These are phyloP conservation scores for Syrista parreyssii DNA, from an alignment of 2,888 invertebrate species.

Conservation along the genomic window DNA sequence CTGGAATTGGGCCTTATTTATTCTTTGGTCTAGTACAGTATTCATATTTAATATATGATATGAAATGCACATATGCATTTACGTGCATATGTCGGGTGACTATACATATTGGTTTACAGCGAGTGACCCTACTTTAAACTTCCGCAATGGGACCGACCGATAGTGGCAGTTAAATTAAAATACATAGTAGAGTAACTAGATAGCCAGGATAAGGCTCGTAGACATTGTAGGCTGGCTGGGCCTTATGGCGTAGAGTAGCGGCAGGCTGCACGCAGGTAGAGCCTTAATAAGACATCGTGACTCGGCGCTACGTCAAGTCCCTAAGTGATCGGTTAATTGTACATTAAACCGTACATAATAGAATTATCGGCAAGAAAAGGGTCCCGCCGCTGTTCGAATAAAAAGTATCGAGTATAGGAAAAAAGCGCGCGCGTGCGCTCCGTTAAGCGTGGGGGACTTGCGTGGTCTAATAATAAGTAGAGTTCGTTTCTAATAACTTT, in stretches of 20 bases:
- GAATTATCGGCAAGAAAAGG: constrained; percentile 54
- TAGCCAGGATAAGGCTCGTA: not conserved
- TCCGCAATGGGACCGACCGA: not conserved
- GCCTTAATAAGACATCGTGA: constrained; percentile 66
- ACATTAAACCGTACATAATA: constrained; percentile 65
- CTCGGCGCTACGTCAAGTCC: constrained; percentile 61
- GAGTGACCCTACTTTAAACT: not conserved
- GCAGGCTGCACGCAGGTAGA: constrained; percentile 43
- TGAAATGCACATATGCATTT: not conserved
- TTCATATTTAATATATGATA: not conserved
- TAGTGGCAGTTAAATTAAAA: not conserved
- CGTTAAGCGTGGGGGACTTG: not conserved
- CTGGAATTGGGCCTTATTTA: not conserved
- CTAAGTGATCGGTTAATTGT: constrained; percentile 66
- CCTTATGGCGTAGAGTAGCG: not conserved
- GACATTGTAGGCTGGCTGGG: not conserved
- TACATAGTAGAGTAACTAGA: not conserved
- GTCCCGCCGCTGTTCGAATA: not conserved
- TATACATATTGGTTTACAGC: not conserved
- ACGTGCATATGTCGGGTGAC: not conserved
- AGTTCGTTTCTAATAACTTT: not conserved
- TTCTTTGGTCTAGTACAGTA: not conserved
- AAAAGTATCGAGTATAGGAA: not conserved
- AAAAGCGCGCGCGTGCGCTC: not conserved
- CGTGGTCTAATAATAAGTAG: not conserved